Evolutionary conservation across 1,140 invertebrate species (phyloP), one percentile per base, ranked within the genome.

Genomic region (Drosophila ambigua): DNA sequence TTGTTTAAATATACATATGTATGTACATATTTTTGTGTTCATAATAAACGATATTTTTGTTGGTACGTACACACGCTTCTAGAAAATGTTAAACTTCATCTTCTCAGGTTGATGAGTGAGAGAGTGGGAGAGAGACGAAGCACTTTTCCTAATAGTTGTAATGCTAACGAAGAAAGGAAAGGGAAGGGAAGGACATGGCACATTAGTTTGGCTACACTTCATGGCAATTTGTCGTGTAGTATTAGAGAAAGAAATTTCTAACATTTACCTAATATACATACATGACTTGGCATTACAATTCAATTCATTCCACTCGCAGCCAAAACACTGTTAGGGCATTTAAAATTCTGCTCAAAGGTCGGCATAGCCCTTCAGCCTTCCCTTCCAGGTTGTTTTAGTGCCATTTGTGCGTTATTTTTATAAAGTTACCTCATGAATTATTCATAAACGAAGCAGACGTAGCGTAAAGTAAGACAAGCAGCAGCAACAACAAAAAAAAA

Each of bases 351-450:
- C 54, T 58, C 45, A 55, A 60, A 71, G 53, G 31, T 50, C 68
- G 44, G 46, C 8, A 11, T 2, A 39, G 35, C 43, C 24, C 57
- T 67, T 77, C 44, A 39, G 82, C 59, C 49, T 77, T 57, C 23
- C 59, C 49, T 77, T 57, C 35, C 50, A 39, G 11, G 35, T 67
- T 67, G 64, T 79, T 60, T 74, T 61, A 79, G 59, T 79, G 71
- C 46, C 55, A 64, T 75, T 74, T 75, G 50, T 69, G 65, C 58
- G 77, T 69, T 79, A 79, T 79, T 82, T 59, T 73, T 75, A 67
- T 79, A 72, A 79, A 83, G 65, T 72, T 75, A 63, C 23, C 60
- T 76, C 81, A 85, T 83, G 77, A 83, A 83, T 85, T 68, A 83
- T 83, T 72, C 81, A 83, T 84, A 61, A 84, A 51, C 31, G 58